phyloP scores from a whole-genome alignment of 2,888 invertebrate species.

The Drosophila percnosoma region DNA sequence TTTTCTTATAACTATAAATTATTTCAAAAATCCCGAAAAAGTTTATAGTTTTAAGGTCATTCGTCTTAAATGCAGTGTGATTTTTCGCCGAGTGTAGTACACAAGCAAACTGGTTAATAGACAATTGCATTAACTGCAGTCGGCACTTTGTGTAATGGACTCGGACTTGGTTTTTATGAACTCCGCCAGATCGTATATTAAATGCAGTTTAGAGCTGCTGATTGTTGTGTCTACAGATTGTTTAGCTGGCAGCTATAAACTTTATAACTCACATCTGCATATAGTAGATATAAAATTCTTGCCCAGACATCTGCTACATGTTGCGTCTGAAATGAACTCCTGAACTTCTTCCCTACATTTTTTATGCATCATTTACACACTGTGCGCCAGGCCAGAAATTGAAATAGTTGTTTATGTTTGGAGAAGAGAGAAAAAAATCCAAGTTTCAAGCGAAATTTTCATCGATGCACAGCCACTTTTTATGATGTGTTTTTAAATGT shows the following conservation, averaged over 20 bases:
- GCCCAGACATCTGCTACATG: slow-evolving; percentile 36
- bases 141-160: slow-evolving; percentile 21
- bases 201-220: slow-evolving; percentile 8
- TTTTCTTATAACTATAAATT: neutral
- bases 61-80: neutral
- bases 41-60: neutral
- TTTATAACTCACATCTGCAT: slow-evolving; percentile 35
- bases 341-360: slow-evolving; percentile 29
- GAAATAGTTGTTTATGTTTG: slow-evolving; percentile 71
- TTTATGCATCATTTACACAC: slow-evolving; percentile 55
- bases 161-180: slow-evolving; percentile 47
- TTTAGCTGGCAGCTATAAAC: slow-evolving; percentile 29
- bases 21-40: neutral
- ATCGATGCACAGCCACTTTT: slow-evolving; percentile 36
- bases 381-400: slow-evolving; percentile 19
- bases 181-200: slow-evolving; percentile 25
- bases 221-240: slow-evolving; percentile 12
- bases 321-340: slow-evolving; percentile 53
- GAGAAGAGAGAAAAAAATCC: slow-evolving; percentile 42
- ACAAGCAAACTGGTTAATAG: slow-evolving; percentile 25
- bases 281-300: slow-evolving; percentile 16
- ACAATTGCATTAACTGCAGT: slow-evolving; percentile 17
- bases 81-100: neutral
- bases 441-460: slow-evolving; percentile 31
- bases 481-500: slow-evolving; percentile 79